These are phyloP conservation scores for Cinclus cinclus DNA, from an alignment of 2,113 vertebrate species.

Conservation along the genomic window DNA sequence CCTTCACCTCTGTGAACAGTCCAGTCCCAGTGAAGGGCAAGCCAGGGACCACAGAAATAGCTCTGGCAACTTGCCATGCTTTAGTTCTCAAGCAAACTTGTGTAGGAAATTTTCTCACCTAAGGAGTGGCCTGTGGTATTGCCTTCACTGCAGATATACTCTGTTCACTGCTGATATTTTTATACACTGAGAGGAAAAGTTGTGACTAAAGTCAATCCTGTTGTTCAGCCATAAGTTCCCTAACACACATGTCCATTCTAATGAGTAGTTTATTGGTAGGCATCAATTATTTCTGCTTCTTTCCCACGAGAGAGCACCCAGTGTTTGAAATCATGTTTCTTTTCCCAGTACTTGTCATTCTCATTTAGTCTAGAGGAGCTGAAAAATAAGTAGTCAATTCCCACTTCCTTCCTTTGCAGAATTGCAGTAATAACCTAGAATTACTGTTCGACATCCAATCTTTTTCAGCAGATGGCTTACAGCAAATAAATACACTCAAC, in stretches of 20 bases:
- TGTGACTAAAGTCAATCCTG: not conserved
- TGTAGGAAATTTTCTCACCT: not conserved
- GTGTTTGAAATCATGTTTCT: constrained; percentile 9
- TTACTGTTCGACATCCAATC: constrained; percentile 19
- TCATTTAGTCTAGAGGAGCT: constrained; percentile 3
- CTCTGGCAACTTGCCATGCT: not conserved
- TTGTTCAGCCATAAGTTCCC: not conserved
- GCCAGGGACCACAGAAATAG: not conserved
- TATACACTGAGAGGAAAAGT: not conserved
- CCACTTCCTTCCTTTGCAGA: constrained; percentile 13
- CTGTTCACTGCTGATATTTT: not conserved
- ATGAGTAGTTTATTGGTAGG: not conserved
- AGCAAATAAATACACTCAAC: not conserved
- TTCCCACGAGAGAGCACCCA: not conserved
- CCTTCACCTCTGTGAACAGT: not conserved
- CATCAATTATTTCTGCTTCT: constrained; percentile 14
- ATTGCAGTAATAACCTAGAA: constrained; percentile 44
- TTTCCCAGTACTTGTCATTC: constrained; percentile 15
- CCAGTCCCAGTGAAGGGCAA: not conserved
- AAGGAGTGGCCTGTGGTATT: not conserved
- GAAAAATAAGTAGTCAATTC: constrained; percentile 31
- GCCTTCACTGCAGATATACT: not conserved
- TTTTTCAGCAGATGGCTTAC: constrained; percentile 35
- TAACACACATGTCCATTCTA: not conserved
- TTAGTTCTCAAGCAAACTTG: not conserved